Conservation (phyloP, 2,113 vertebrate genomes). For the Chlamydotis undulata region DNA sequence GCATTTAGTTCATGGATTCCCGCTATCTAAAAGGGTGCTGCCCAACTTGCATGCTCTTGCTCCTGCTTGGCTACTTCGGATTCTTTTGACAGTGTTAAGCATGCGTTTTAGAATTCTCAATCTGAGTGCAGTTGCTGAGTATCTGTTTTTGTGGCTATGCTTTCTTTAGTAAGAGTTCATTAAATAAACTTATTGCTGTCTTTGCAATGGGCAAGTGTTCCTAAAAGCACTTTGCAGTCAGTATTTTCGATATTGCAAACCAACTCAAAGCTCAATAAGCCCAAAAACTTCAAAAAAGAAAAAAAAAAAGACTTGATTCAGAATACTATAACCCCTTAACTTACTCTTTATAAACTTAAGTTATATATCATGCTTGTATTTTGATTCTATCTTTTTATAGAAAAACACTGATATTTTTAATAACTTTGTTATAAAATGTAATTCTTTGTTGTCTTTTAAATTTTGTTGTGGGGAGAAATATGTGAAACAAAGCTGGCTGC, state of each 20-base stretch:
- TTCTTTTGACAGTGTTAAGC: constrained; percentile 64
- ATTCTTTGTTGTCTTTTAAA: neutral
- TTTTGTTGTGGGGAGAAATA: neutral
- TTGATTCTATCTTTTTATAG: neutral
- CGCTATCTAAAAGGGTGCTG: constrained; percentile 31
- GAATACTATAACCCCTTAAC: neutral
- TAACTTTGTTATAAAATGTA: neutral
- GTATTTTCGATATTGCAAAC: neutral
- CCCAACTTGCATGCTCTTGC: constrained; percentile 59
- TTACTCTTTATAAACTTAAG: neutral
- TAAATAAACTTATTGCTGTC: constrained; percentile 48
- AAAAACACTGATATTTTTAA: neutral
- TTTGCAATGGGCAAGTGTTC: constrained; percentile 47
- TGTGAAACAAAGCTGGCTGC: neutral
- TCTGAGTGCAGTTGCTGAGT: constrained; percentile 68
- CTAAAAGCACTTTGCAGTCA: constrained; percentile 19
- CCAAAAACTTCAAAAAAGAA: neutral
- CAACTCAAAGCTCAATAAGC: neutral
- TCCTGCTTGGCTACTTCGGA: constrained; percentile 58
- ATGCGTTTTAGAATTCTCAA: constrained; percentile 68
- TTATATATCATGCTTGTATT: neutral
- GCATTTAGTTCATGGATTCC: constrained; percentile 57
- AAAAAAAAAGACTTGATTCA: neutral
- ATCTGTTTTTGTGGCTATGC: neutral
- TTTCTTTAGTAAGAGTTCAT: constrained; percentile 1